Base-by-base conservation (phyloP, 2,113 vertebrate genomes). In the Syngnathoides biaculeatus region DNA sequence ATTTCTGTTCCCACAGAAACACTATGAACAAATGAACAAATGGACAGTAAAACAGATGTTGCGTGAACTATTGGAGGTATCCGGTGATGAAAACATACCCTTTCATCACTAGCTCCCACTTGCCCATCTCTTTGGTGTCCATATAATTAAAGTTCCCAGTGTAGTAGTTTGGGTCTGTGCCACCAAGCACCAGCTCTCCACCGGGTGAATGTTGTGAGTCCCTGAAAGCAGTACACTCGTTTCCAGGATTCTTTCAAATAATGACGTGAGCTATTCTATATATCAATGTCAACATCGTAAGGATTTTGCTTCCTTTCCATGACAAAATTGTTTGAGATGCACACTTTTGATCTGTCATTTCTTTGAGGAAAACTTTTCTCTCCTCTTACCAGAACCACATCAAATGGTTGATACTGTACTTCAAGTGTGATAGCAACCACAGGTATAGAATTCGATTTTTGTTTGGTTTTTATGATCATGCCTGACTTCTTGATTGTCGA, bases 91-190 rank as follows among this genome's bases (percentile, higher is more conserved):
- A 19, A 30, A 64, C 92, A 90, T 79, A 99, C 97, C 96, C 96
- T 81, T 96, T 97, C 93, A 97, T 93, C 50, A 62, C 84, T 76
- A 99, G 91, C 78, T 98, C 94, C 97, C 97, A 99, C 81, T 91
- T 95, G 47, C 94, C 95, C 0, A 73, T 83, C 74, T 91, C 93
- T 84, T 82, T 94, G 67, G 94, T 65, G 52, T 86, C 89, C 69
- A 96, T 39, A 4, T 98, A 98, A 81, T 98, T 93, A 77, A 99
- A 98, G 8, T 85, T 89, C 2, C 95, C 97, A 0, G 82, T 94
- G 88, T 97, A 95, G 75, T 97, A 93, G 64, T 94, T 87, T 1
- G 95, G 94, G 80, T 99, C 96, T 0, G 93, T 95, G 68, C 97
- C 96, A 0, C 97, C 97, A 0, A 99, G 90, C 65, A 98, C 91